Evolutionary conservation across 2,797 vertebrate species (phyloP).

Genomic region (Tangara arthus): DNA sequence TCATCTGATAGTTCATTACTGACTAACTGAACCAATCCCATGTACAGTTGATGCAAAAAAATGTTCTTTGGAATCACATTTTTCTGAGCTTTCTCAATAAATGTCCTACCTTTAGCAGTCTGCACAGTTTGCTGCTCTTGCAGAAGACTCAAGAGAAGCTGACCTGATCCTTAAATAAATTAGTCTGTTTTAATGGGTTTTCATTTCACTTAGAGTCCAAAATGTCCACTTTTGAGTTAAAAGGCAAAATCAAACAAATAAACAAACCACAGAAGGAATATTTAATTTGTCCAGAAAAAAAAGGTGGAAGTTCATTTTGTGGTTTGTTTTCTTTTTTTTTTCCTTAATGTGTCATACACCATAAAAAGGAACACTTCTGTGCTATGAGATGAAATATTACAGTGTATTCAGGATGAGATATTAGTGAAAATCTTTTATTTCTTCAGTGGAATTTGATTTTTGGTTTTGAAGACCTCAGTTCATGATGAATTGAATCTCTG

Average conservation of each 20-base stretch:
- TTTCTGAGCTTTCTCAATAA: not conserved
- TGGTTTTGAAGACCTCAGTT: not conserved
- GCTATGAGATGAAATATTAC: not conserved
- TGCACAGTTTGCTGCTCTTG: not conserved
- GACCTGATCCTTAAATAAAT: slow-evolving; percentile 3
- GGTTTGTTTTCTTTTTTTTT: not conserved
- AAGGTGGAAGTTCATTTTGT: not conserved
- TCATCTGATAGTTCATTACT: not conserved
- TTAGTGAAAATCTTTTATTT: not conserved
- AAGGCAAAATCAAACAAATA: not conserved
- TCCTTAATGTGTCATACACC: not conserved
- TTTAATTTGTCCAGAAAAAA: not conserved
- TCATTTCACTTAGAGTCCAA: not conserved
- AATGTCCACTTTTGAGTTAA: not conserved
- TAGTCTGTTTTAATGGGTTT: not conserved
- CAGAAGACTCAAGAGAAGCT: not conserved
- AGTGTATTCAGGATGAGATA: not conserved
- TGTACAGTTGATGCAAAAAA: not conserved
- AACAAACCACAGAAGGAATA: not conserved
- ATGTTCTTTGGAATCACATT: not conserved
- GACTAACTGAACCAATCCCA: not conserved
- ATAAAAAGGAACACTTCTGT: not conserved
- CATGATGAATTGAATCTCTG: not conserved
- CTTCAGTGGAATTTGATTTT: not conserved
- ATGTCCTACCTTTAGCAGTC: not conserved